Evolutionary conservation across 2,888 invertebrate genomes (phyloP).

Genomic region (Nephrotoma appendiculata): DNA sequence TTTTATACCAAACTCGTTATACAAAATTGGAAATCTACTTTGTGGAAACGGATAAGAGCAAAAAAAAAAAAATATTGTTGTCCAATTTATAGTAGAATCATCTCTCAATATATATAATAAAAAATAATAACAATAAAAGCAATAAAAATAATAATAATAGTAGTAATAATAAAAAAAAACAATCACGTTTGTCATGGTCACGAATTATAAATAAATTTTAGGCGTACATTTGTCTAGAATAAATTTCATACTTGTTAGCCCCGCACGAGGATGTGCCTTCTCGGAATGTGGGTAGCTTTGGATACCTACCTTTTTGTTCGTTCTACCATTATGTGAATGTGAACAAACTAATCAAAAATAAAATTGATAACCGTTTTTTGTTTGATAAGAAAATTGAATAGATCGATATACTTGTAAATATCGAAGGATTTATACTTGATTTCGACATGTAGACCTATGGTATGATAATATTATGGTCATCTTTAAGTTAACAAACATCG

Average conservation of each 20-base stretch:
- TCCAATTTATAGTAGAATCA: background rate
- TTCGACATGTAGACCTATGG: too few relatives aligned
- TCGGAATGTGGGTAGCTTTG: too few relatives aligned
- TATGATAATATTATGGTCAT: too few relatives aligned
- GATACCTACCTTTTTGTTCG: too few relatives aligned
- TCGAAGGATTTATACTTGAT: too few relatives aligned
- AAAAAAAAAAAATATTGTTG: background rate
- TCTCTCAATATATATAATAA: background rate
- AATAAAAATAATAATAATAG: background rate
- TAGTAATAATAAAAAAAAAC: background rate
- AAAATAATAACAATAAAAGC: background rate
- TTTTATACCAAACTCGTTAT: background rate
- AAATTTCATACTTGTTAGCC: background rate
- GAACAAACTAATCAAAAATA: too few relatives aligned
- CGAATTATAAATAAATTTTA: background rate
- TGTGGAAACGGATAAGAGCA: background rate
- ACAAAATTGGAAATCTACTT: background rate
- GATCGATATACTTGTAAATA: too few relatives aligned
- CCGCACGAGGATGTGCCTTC: too few relatives aligned
- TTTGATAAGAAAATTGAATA: too few relatives aligned
- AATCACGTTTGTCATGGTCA: conserved; percentile 4
- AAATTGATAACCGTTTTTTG: too few relatives aligned
- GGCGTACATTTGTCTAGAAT: conserved; percentile 1
- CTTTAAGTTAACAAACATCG: too few relatives aligned
- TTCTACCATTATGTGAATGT: too few relatives aligned